phyloP scores from a whole-genome alignment of 2,888 invertebrate genomes.

The Microctonus brassicae region DNA sequence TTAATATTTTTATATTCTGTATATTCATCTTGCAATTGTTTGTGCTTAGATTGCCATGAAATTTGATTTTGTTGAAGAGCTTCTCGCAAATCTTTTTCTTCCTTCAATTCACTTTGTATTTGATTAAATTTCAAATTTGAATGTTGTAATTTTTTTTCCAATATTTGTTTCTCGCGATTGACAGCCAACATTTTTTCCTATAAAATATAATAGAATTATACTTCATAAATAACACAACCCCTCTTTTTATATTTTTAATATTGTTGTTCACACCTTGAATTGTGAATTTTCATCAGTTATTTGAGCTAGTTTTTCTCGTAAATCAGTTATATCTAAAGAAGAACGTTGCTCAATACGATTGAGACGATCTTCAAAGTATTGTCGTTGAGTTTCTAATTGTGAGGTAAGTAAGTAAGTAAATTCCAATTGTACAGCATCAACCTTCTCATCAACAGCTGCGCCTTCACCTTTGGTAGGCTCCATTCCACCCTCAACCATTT shows the following conservation, averaged over 20 bases:
- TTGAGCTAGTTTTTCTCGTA: conserved; percentile 72
- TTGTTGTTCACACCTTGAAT: conserved; percentile 56
- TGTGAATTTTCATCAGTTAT: conserved; percentile 71
- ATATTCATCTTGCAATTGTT: conserved; percentile 60
- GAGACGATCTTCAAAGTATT: conserved; percentile 89
- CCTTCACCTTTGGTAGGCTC: conserved; percentile 70
- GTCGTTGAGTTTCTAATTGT: conserved; percentile 93
- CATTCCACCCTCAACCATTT: conserved; percentile 84
- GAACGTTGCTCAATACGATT: conserved; percentile 69
- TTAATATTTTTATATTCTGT: conserved; percentile 68
- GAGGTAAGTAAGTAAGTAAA: conserved; percentile 96
- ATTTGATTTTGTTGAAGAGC: conserved; percentile 82
- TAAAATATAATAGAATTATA: conserved; percentile 47
- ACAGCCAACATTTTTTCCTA: conserved; percentile 72
- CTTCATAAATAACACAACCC: not conserved
- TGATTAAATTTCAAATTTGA: conserved; percentile 77
- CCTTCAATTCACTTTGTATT: conserved; percentile 80
- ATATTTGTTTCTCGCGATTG: conserved; percentile 76
- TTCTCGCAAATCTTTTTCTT: conserved; percentile 88
- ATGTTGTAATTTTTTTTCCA: conserved; percentile 80
- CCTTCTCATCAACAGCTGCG: conserved; percentile 82
- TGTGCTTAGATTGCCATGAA: conserved; percentile 77
- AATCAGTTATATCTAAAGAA: conserved; percentile 72
- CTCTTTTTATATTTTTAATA: not conserved
- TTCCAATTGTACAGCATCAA: conserved; percentile 95